Conservation (phyloP, 2,113 vertebrate species). For the Chaetodon trifascialis region DNA sequence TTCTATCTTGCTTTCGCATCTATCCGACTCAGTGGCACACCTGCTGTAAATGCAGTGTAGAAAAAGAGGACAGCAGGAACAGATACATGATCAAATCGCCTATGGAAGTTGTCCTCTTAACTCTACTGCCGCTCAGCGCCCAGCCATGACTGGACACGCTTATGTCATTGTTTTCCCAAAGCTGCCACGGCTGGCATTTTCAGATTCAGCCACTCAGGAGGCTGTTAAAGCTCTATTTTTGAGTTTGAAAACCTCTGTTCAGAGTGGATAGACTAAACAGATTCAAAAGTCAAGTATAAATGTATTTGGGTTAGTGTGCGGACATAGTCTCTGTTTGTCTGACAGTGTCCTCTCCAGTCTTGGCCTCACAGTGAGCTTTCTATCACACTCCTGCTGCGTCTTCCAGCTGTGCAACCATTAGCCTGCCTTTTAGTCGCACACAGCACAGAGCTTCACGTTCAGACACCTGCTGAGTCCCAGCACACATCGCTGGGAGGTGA, state of each 20-base stretch:
- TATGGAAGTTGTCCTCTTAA: background rate
- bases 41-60: background rate
- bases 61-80: background rate
- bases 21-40: background rate
- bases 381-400: slow-evolving; percentile 25
- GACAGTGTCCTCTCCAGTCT: background rate
- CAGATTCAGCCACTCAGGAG: background rate
- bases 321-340: background rate
- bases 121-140: background rate
- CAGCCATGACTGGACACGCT: background rate
- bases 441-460: slow-evolving; percentile 17
- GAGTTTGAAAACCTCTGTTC: background rate
- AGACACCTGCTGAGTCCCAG: slow-evolving; percentile 37
- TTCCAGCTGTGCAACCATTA: slow-evolving; percentile 45
- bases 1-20: no score
- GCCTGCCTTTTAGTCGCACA: slow-evolving; percentile 13
- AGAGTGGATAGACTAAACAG: background rate
- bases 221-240: background rate
- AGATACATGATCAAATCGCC: background rate
- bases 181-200: background rate
- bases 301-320: background rate
- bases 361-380: slow-evolving; percentile 12
- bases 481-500: slow-evolving; percentile 10
- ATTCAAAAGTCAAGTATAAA: background rate
- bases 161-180: background rate